Percentiles rank a stretch among this genome's conserved stretches.
phyloP scores from a whole-genome alignment of 64 coral and sea anemone species.

The Anthopleura sola region DNA sequence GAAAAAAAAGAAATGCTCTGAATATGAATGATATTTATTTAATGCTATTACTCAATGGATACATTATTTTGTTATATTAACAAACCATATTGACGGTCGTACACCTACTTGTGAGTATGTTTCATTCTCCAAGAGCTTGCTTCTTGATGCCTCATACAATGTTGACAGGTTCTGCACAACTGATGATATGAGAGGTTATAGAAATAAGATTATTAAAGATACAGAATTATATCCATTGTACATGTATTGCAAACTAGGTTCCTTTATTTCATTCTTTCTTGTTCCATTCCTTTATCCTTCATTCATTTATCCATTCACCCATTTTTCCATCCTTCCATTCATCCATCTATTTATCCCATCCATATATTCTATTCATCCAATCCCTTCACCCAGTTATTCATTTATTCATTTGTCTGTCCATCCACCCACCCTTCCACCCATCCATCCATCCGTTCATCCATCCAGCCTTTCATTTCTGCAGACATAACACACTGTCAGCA shows the following conservation, averaged over 20 bases:
- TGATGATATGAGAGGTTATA: not conserved
- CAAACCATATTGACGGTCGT: not conserved
- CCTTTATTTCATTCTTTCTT: no score
- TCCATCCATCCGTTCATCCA: not conserved
- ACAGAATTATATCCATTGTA: no score
- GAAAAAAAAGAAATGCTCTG: not conserved
- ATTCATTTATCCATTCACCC: not conserved
- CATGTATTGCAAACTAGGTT: no score
- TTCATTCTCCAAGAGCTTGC: conserved; percentile 91
- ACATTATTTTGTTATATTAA: no score
- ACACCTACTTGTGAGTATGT: conserved; percentile 86
- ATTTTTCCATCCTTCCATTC: not conserved
- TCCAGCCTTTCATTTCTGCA: not conserved
- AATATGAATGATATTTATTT: not conserved
- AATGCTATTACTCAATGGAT: rapidly evolving
- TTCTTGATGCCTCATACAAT: conserved; percentile 81
- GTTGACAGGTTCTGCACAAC: conserved; percentile 69
- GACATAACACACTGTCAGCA: not conserved
- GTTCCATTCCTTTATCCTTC: no score
- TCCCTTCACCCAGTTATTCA: not conserved
- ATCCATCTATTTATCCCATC: no score
- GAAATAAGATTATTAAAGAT: not conserved
- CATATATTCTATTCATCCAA: not conserved
- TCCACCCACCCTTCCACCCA: not conserved
- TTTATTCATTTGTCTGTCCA: not conserved